Percentiles rank a stretch among this genome's conserved stretches.
phyloP scores from a whole-genome alignment of 2,888 invertebrate species.

The Nomada flava region DNA sequence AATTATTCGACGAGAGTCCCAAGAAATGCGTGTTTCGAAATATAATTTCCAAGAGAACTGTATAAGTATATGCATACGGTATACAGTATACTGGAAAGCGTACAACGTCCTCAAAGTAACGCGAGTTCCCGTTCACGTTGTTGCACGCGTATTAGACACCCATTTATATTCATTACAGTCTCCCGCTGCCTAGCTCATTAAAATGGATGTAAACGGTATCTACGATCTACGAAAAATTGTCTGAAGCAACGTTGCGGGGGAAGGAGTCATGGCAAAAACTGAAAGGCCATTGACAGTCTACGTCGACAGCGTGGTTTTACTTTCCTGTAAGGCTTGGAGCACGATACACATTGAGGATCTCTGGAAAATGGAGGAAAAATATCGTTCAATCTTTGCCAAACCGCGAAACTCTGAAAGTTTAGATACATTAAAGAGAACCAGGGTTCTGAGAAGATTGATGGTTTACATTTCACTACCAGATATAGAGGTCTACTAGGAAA shows the following conservation, averaged over 20 bases:
- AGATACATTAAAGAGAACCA: constrained; percentile 9
- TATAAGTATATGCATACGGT: not conserved
- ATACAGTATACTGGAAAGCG: not conserved
- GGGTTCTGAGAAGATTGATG: constrained; percentile 11
- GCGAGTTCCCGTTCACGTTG: constrained; percentile 17
- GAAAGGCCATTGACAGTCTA: constrained; percentile 28
- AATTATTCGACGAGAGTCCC: no score
- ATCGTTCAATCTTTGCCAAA: constrained; percentile 26
- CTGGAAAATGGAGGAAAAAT: constrained; percentile 5
- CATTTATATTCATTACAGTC: constrained; percentile 51
- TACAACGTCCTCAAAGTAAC: constrained; percentile 11
- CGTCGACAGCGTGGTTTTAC: constrained; percentile 21
- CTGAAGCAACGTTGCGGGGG: not conserved
- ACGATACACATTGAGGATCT: constrained; percentile 3
- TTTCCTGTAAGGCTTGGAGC: not conserved
- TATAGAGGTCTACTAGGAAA: no score
- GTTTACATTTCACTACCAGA: no score
- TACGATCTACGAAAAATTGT: constrained; percentile 47
- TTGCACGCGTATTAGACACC: constrained; percentile 34
- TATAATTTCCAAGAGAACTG: not conserved
- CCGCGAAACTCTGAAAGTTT: not conserved
- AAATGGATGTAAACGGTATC: constrained; percentile 52
- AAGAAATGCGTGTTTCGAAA: no score
- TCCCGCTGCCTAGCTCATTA: constrained; percentile 31
- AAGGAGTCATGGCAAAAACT: constrained; percentile 8